Evolutionary conservation across 2,113 vertebrate species (phyloP).

Genomic region (Myrmophylax atrothorax): DNA sequence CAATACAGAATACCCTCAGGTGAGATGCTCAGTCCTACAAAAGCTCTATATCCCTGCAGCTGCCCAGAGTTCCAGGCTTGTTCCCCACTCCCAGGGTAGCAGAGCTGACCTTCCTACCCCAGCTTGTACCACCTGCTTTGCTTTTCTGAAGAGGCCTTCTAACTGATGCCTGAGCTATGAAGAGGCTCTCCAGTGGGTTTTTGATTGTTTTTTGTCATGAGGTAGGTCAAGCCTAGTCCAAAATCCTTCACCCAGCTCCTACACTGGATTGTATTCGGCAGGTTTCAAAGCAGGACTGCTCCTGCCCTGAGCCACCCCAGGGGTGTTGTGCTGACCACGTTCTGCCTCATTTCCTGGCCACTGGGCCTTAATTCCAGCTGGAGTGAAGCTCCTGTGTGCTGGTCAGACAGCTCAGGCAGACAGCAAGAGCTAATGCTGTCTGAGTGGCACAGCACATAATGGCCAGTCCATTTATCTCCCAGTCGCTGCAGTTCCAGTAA

Average conservation of each 20-base stretch:
- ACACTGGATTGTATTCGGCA: rapidly evolving
- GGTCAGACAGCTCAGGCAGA: constrained; percentile 39
- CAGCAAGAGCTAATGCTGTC: constrained; percentile 28
- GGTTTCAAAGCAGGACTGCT: background rate
- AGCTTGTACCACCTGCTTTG: background rate
- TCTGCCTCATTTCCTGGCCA: background rate
- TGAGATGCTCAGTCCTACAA: background rate
- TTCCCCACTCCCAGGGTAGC: background rate
- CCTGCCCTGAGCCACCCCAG: background rate
- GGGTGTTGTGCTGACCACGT: background rate
- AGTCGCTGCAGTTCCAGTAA: constrained; percentile 36
- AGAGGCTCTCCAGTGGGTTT: background rate
- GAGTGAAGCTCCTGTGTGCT: background rate
- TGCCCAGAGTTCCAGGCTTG: background rate
- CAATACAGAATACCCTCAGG: background rate
- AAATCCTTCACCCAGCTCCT: background rate
- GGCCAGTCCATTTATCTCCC: constrained; percentile 47
- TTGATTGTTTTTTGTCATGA: background rate
- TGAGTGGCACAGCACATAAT: constrained; percentile 29
- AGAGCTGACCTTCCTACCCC: background rate
- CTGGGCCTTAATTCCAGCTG: background rate
- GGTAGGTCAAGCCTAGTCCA: background rate
- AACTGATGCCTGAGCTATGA: background rate
- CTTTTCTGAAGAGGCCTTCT: background rate
- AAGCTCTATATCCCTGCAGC: background rate